Percentiles rank a stretch among this genome's conserved stretches.
Conservation (phyloP, 2,888 invertebrate genomes). For the Cheilosia vulpina region DNA sequence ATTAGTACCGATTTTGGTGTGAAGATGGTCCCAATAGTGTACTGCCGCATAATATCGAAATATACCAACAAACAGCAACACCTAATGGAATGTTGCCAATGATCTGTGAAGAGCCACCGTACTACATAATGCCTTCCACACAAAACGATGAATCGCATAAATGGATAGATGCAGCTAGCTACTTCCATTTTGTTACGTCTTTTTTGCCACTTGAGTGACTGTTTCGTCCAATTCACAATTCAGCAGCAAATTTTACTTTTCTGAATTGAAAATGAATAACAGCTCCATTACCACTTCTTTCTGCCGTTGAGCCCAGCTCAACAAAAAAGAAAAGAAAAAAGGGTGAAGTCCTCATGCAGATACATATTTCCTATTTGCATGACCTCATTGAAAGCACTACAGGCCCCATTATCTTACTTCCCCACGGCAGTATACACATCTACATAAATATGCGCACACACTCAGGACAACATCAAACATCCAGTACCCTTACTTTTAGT, state of each 20-base stretch:
- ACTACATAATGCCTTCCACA: background rate
- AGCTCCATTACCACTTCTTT: conserved; percentile 63
- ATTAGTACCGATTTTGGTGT: no score
- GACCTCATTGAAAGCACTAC: conserved; percentile 71
- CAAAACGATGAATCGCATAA: background rate
- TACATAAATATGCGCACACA: background rate
- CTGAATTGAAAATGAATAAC: conserved; percentile 67
- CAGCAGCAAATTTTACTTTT: conserved; percentile 53
- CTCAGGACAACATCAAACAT: conserved; percentile 63
- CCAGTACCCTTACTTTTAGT: conserved; percentile 45
- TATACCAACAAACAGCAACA: no score
- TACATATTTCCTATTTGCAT: conserved; percentile 73
- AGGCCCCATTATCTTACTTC: conserved; percentile 65
- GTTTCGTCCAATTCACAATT: conserved; percentile 35
- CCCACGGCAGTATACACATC: conserved; percentile 21
- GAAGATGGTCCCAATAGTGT: no score
- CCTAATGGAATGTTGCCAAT: no score
- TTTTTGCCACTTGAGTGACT: background rate
- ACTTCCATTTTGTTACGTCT: background rate
- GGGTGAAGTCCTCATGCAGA: conserved; percentile 56
- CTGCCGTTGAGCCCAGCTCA: conserved; percentile 14
- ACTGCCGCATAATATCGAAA: no score
- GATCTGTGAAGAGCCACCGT: no score
- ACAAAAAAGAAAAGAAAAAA: conserved; percentile 19
- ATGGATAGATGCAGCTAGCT: background rate